Conservation (phyloP, 2,113 vertebrate genomes). For the Atractosteus spatula region DNA sequence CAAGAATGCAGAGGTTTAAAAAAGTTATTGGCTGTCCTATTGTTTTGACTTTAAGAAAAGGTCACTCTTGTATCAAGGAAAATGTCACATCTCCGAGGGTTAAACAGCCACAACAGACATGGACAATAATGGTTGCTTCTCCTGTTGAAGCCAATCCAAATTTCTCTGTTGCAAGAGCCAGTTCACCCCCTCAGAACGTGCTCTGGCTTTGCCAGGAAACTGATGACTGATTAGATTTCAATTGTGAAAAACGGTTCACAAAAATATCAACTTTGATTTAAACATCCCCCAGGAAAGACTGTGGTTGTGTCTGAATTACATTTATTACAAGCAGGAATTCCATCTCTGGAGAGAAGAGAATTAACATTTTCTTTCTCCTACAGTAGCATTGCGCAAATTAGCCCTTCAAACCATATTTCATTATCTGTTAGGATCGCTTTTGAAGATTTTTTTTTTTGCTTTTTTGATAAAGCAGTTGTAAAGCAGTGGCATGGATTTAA, state of each 20-base stretch:
- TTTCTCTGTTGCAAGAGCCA: neutral
- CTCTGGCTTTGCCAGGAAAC: neutral
- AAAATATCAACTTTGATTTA: neutral
- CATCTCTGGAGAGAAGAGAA: neutral
- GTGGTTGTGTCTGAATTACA: neutral
- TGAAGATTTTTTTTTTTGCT: too few species aligned
- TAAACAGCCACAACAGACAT: neutral
- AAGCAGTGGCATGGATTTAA: too few species aligned
- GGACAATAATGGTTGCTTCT: neutral
- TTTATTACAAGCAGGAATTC: neutral
- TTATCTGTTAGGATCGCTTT: too few species aligned
- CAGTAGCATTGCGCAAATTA: neutral
- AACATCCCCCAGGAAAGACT: neutral
- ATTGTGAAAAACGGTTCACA: neutral
- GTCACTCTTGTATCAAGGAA: neutral
- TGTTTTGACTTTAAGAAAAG: constrained; percentile 6
- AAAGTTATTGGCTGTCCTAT: neutral
- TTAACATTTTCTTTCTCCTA: neutral
- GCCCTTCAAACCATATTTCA: too few species aligned
- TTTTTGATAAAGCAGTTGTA: too few species aligned
- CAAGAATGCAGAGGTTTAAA: neutral
- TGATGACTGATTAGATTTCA: constrained; percentile 17
- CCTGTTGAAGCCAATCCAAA: neutral
- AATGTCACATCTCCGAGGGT: neutral
- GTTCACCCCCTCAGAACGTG: neutral